These are phyloP conservation scores for Sanderia malayensis DNA, from an alignment of 30 jellyfish, hydroid and myxozoan species.

Conservation along the genomic window DNA sequence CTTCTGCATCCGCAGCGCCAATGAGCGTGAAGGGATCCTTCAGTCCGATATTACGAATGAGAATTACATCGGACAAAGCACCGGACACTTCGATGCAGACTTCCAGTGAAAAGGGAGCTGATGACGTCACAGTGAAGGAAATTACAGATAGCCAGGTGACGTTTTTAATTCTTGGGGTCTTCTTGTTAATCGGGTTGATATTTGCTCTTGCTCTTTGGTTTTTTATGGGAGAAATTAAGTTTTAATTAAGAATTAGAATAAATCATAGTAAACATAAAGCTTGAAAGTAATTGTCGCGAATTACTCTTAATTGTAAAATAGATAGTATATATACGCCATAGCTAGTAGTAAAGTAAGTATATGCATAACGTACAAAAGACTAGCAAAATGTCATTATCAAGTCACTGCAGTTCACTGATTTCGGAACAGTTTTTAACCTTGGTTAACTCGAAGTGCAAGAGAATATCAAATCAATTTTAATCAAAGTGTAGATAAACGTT, in stretches of 20 bases:
- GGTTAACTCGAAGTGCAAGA: no score
- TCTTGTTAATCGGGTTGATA: constrained; percentile 69
- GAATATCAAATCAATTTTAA: no score
- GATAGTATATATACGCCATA: no score
- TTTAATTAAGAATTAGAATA: constrained; percentile 13
- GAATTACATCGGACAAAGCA: constrained; percentile 52
- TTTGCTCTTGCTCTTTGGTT: constrained; percentile 64
- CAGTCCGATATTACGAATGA: constrained; percentile 51
- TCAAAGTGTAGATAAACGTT: no score
- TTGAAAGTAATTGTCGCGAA: no score
- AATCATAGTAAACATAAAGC: background rate
- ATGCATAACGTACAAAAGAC: no score
- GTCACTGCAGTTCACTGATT: no score
- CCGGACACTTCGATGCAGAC: constrained; percentile 43
- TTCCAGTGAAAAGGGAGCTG: constrained; percentile 14
- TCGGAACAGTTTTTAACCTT: no score
- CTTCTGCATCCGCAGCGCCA: constrained; percentile 56
- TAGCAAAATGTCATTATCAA: no score
- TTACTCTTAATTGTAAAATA: no score
- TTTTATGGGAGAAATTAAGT: constrained; percentile 61
- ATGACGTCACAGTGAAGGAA: constrained; percentile 22
- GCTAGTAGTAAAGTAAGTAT: no score
- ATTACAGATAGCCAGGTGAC: constrained; percentile 91
- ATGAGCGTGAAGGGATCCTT: constrained; percentile 76
- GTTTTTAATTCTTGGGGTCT: constrained; percentile 60